Evolutionary conservation across 2,888 invertebrate genomes (phyloP).

Genomic region (Venusia cambrica): DNA sequence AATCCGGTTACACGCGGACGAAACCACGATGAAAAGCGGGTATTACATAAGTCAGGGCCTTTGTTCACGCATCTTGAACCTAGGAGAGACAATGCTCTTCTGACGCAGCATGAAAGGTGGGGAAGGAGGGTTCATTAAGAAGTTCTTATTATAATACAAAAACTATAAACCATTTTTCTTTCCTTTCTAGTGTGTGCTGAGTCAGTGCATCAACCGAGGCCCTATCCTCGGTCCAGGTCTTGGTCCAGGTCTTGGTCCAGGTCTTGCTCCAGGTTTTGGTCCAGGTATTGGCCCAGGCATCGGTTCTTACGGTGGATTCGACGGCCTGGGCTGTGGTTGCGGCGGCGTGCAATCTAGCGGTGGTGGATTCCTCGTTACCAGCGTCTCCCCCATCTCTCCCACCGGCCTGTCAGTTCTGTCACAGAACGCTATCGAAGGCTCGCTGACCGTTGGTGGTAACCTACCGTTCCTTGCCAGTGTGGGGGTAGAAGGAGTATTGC

Average conservation of each 20-base stretch:
- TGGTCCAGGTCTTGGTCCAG: too few relatives aligned
- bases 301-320: too few relatives aligned
- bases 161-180: too few relatives aligned
- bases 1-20: too few relatives aligned
- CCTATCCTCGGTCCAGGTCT: conserved; percentile 21
- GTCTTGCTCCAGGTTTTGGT: too few relatives aligned
- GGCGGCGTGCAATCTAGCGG: conserved; percentile 42
- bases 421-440: conserved; percentile 49
- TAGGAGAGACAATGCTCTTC: too few relatives aligned
- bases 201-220: conserved; percentile 29
- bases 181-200: conserved; percentile 24
- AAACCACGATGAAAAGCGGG: too few relatives aligned
- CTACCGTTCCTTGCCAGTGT: conserved; percentile 52
- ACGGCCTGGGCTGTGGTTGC: conserved; percentile 25
- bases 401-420: conserved; percentile 47
- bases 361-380: conserved; percentile 43
- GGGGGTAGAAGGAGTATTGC: conserved; percentile 43
- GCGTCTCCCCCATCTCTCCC: conserved; percentile 43
- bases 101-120: too few relatives aligned
- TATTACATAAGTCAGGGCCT: too few relatives aligned
- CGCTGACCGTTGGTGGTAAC: conserved; percentile 43
- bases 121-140: too few relatives aligned
- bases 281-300: conserved; percentile 6
- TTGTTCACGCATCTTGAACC: too few relatives aligned
- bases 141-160: too few relatives aligned